phyloP scores from a whole-genome alignment of 2,888 invertebrate species.

The Periphyllus acericola region DNA sequence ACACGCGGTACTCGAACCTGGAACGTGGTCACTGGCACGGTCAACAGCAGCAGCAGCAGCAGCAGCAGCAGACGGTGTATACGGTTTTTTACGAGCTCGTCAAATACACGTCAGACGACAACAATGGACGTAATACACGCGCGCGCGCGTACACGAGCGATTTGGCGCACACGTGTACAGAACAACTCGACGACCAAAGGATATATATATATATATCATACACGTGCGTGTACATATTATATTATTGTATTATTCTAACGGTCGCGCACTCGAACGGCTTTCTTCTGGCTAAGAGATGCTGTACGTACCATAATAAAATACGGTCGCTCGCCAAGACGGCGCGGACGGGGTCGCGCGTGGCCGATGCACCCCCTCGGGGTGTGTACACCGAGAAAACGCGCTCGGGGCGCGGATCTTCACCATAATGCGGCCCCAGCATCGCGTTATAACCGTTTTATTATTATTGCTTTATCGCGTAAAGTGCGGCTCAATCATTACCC shows the following conservation, averaged over 20 bases:
- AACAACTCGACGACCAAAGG: background rate
- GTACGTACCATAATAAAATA: no score
- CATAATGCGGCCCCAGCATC: background rate
- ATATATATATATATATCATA: no score
- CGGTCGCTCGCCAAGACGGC: background rate
- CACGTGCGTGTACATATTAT: no score
- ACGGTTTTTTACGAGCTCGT: conserved; percentile 35
- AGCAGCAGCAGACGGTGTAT: background rate
- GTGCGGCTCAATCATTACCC: no score
- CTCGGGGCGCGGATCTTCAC: no score
- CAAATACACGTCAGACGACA: conserved; percentile 28
- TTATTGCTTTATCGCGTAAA: background rate
- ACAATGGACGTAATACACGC: conserved; percentile 8
- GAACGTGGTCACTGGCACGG: no score
- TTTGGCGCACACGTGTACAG: background rate
- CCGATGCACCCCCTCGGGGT: background rate
- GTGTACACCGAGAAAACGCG: background rate
- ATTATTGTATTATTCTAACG: background rate
- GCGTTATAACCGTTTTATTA: background rate
- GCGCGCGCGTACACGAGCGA: no score
- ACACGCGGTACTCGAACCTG: background rate
- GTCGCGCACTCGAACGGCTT: conserved; percentile 1
- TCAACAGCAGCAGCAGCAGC: background rate
- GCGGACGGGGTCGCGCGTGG: background rate
- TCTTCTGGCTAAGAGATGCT: no score